These are phyloP conservation scores for Pangasius krempfi DNA, from an alignment of 2,797 vertebrate genomes.

Conservation along the genomic window DNA sequence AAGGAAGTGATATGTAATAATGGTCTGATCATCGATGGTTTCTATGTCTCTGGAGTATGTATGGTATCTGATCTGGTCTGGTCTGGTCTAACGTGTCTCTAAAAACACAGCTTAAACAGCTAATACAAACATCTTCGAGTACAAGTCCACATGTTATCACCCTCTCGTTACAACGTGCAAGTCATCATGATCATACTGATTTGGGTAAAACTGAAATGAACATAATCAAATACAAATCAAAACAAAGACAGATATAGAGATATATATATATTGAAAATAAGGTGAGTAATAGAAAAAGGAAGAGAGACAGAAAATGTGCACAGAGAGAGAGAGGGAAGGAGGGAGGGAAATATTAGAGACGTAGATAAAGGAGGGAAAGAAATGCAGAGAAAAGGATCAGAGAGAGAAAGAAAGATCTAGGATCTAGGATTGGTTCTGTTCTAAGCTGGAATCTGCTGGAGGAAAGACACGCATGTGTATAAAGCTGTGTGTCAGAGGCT, in stretches of 20 bases:
- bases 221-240: too few species aligned
- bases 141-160: neutral
- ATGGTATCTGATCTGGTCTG: too few species aligned
- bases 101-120: neutral
- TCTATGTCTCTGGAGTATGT: too few species aligned
- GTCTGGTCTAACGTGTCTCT: neutral
- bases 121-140: neutral
- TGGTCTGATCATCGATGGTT: too few species aligned
- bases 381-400: neutral
- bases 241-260: too few species aligned
- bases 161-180: too few species aligned
- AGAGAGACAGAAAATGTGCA: neutral
- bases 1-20: too few species aligned
- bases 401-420: neutral
- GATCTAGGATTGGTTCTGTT: neutral
- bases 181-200: too few species aligned
- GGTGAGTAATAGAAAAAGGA: neutral
- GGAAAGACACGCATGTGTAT: neutral
- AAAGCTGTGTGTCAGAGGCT: neutral
- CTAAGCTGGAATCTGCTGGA: neutral
- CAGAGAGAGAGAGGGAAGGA: too few species aligned
- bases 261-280: too few species aligned
- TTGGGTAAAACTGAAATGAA: too few species aligned
- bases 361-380: neutral
- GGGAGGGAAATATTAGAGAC: neutral